These are phyloP conservation scores for Pterophyllum scalare DNA, from an alignment of 2,113 vertebrate species.

Conservation along the genomic window DNA sequence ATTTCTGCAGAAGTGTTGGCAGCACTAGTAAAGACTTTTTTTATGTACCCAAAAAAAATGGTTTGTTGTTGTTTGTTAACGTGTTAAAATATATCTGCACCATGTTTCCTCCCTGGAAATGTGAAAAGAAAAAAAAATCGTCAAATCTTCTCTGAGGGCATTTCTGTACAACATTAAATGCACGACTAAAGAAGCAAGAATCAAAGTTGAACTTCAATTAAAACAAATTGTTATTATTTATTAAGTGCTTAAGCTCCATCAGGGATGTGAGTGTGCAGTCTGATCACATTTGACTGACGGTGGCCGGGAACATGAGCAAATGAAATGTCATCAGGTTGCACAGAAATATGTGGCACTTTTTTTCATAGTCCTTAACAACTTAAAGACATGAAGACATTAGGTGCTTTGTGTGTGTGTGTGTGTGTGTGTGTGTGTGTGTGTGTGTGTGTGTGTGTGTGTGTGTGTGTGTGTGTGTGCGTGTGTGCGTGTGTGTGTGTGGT, in stretches of 20 bases:
- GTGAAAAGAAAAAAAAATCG: not conserved
- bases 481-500: not conserved
- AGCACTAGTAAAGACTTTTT: not conserved
- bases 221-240: slow-evolving; percentile 4
- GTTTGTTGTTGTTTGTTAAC: not conserved
- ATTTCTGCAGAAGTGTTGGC: not conserved
- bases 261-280: not conserved
- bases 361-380: not conserved
- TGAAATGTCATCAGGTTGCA: not conserved
- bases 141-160: not conserved
- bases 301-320: not conserved
- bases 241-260: not conserved
- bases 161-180: slow-evolving; percentile 5
- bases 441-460: not conserved
- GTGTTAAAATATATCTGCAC: not conserved
- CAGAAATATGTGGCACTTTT: not conserved
- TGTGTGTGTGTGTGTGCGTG: too few species aligned
- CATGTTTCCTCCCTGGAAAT: not conserved
- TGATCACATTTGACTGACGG: slow-evolving; percentile 8
- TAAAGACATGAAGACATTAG: not conserved
- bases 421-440: too few species aligned
- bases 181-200: not conserved
- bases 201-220: slow-evolving; percentile 11
- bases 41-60: not conserved
- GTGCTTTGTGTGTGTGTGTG: not conserved